Evolutionary conservation across 2,113 vertebrate genomes (phyloP).

Genomic region (Lota lota): DNA sequence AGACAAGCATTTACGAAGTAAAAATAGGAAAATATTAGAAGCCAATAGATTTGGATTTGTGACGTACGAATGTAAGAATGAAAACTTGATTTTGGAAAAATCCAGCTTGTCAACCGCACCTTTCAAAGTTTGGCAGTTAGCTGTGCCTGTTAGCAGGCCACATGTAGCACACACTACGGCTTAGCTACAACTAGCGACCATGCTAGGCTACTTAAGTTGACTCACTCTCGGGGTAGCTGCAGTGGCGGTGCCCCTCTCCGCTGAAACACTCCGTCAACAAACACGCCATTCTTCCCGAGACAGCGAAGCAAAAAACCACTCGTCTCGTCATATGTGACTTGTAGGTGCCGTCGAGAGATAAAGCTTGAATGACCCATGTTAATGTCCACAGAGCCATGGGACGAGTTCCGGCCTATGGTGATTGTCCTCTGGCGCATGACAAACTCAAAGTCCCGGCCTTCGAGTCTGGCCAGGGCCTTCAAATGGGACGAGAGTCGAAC

Average conservation of each 20-base stretch:
- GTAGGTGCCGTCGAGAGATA: constrained; percentile 94
- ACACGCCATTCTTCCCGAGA: constrained; percentile 91
- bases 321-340: constrained; percentile 87
- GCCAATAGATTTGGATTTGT: too few relatives aligned
- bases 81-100: background rate
- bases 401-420: constrained; percentile 95
- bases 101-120: background rate
- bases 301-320: constrained; percentile 84
- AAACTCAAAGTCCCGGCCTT: constrained; percentile 90
- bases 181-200: constrained; percentile 17
- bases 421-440: constrained; percentile 92
- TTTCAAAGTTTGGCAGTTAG: background rate
- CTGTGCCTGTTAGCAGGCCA: constrained; percentile 7
- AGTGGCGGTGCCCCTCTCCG: constrained; percentile 88
- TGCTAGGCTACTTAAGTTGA: constrained; percentile 31
- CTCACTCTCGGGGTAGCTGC: constrained; percentile 89
- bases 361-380: constrained; percentile 98
- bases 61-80: too few relatives aligned
- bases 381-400: constrained; percentile 94
- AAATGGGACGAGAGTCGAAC: constrained; percentile 57
- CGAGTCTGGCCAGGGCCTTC: constrained; percentile 75
- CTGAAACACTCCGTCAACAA: constrained; percentile 95
- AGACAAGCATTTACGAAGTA: background rate
- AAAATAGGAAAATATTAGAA: background rate
- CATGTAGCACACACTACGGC: constrained; percentile 27